These are phyloP conservation scores for Turritopsis rubra DNA, from an alignment of 30 jellyfish, hydroid and myxozoan species.

Conservation along the genomic window DNA sequence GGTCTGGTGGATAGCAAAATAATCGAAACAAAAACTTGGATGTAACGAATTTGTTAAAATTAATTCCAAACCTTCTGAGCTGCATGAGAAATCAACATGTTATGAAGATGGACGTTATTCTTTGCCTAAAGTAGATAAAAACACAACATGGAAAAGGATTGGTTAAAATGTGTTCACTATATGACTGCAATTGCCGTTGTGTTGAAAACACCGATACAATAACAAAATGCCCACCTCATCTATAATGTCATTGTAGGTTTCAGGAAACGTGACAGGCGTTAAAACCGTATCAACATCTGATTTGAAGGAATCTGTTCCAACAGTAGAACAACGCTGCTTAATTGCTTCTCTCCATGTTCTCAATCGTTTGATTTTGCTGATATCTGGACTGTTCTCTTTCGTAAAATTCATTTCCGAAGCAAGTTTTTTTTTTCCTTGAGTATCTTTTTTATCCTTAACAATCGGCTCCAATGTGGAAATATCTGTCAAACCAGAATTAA, in stretches of 20 bases:
- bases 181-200: no score
- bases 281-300: neutral
- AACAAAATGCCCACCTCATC: neutral
- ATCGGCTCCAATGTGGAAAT: neutral
- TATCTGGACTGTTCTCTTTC: neutral
- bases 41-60: no score
- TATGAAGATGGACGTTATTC: neutral
- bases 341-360: slow-evolving; percentile 17
- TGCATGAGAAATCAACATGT: slow-evolving; percentile 22
- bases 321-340: neutral
- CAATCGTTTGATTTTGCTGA: neutral
- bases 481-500: slow-evolving; percentile 27
- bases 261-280: neutral
- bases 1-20: no score
- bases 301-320: neutral
- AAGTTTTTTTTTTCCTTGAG: neutral
- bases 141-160: no score
- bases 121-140: slow-evolving; percentile 9
- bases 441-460: neutral
- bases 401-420: neutral
- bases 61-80: slow-evolving; percentile 18
- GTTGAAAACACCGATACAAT: no score
- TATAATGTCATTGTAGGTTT: slow-evolving; percentile 1
- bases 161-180: no score
- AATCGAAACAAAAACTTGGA: no score